These are phyloP conservation scores for Conops quadrifasciatus DNA, from an alignment of 2,888 invertebrate species.

Conservation along the genomic window DNA sequence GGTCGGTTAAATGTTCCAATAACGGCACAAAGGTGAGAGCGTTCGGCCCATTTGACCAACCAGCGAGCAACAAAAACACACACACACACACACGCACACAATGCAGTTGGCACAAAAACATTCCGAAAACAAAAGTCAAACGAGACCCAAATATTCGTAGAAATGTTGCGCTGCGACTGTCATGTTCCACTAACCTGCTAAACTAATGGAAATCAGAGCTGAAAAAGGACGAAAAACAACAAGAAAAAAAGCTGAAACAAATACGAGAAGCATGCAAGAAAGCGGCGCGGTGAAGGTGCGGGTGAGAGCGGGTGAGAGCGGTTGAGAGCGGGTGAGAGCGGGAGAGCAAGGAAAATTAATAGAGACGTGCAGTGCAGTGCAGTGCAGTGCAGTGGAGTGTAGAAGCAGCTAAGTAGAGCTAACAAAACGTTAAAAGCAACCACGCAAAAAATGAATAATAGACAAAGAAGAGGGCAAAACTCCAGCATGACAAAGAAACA, in stretches of 20 bases:
- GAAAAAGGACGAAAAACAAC: constrained; percentile 43
- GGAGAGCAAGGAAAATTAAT: background rate
- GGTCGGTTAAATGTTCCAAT: constrained; percentile 21
- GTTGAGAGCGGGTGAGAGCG: background rate
- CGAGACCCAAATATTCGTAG: constrained; percentile 39
- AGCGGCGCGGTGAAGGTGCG: background rate
- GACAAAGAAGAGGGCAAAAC: constrained; percentile 11
- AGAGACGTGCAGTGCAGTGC: no score
- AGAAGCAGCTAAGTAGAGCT: background rate
- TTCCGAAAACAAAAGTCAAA: constrained; percentile 27
- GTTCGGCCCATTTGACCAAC: constrained; percentile 13
- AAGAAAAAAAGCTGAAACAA: constrained; percentile 12
- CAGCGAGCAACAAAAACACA: background rate
- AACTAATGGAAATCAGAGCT: constrained; percentile 53
- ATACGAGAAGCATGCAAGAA: background rate
- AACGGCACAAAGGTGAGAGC: constrained; percentile 23
- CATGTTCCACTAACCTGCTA: constrained; percentile 64
- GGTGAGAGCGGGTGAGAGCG: background rate
- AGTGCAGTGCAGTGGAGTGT: no score
- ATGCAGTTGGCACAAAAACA: constrained; percentile 11
- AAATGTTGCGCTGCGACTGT: constrained; percentile 58
- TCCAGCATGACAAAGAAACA: constrained; percentile 33
- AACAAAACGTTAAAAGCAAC: constrained; percentile 14
- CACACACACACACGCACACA: background rate
- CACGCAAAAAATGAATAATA: constrained; percentile 21